A percentile compares a stretch with the other conserved stretches of the same genome.
Evolutionary conservation across 2,888 invertebrate genomes (phyloP).

Genomic region (Ctena decussata): DNA sequence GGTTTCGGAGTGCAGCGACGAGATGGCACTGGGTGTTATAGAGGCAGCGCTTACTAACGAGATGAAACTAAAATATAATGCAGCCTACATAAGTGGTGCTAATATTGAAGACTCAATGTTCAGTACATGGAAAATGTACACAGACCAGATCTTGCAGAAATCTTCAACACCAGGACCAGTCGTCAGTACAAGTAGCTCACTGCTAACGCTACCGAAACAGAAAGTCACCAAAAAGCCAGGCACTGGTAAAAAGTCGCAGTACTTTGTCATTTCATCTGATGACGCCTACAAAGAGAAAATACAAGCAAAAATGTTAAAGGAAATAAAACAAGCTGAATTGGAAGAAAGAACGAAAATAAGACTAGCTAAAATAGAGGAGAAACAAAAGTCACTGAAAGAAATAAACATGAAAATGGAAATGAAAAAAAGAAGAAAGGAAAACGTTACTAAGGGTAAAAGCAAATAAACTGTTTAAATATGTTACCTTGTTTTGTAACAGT

Average conservation of each 20-base stretch:
- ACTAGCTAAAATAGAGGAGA: no score
- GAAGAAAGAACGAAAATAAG: not conserved
- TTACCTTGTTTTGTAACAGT: no score
- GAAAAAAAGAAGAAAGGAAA: not conserved
- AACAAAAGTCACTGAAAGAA: not conserved
- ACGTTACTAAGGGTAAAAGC: no score
- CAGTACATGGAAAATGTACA: not conserved
- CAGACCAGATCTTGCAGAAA: not conserved
- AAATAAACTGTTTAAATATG: no score
- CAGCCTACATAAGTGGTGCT: not conserved
- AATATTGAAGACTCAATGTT: slow-evolving; percentile 10
- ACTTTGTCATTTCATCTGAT: not conserved
- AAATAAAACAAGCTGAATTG: not conserved
- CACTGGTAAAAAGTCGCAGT: not conserved
- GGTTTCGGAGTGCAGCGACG: not conserved
- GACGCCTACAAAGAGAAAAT: not conserved
- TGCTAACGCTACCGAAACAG: not conserved
- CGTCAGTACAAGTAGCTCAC: not conserved
- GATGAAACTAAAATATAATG: not conserved
- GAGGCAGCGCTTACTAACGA: slow-evolving; percentile 11
- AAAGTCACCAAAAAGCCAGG: not conserved
- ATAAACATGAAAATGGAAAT: not conserved
- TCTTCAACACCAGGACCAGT: not conserved
- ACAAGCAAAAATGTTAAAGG: not conserved
- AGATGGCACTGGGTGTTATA: not conserved